Evolutionary conservation across 2,113 vertebrate species (phyloP).

Genomic region (Aspidoscelis tigris): DNA sequence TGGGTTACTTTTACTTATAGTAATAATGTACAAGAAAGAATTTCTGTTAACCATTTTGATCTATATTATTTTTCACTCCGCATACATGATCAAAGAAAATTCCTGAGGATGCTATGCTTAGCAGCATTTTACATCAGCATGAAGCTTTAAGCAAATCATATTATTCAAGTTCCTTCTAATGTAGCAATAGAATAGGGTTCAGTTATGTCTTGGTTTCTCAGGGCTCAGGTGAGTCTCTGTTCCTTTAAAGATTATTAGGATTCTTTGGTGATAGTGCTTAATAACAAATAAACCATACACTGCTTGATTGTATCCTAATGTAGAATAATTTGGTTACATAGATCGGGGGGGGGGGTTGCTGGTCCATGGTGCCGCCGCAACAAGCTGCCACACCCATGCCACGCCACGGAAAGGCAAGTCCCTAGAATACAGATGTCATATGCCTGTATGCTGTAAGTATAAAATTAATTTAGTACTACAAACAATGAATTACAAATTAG

Average conservation of each 20-base stretch:
- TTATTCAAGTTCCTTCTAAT: not conserved
- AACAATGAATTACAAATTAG: not conserved
- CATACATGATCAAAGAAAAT: not conserved
- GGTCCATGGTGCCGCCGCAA: no score
- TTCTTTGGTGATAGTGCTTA: not conserved
- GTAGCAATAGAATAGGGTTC: not conserved
- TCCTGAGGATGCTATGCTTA: not conserved
- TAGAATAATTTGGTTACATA: not conserved
- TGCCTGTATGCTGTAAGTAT: no score
- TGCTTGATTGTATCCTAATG: not conserved
- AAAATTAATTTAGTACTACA: not conserved
- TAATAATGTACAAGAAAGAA: not conserved
- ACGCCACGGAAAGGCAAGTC: no score
- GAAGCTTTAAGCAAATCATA: not conserved
- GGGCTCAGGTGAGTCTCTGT: not conserved
- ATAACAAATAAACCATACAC: not conserved
- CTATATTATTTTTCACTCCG: not conserved
- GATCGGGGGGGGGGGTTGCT: no score
- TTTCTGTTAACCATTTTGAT: not conserved
- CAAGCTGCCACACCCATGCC: no score
- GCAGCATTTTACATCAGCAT: not conserved
- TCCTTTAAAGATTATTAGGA: not conserved
- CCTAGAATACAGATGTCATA: not conserved
- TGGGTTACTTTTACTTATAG: not conserved
- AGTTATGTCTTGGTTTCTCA: no score